phyloP scores from a whole-genome alignment of 2,888 invertebrate species.

The Diaperis boleti region DNA sequence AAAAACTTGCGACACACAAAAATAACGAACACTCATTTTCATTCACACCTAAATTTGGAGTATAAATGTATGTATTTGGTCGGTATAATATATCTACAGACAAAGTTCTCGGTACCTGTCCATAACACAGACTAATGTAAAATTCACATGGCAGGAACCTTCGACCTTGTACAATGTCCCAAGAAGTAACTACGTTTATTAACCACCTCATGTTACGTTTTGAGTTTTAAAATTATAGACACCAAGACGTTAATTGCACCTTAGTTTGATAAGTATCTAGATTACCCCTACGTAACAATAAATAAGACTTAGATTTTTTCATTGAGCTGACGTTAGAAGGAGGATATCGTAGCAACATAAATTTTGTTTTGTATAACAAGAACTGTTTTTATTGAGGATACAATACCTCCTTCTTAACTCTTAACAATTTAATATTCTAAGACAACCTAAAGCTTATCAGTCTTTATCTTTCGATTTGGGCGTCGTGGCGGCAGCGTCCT shows the following conservation, averaged over 20 bases:
- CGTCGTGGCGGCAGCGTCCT: slow-evolving; percentile 66
- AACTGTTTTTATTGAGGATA: slow-evolving; percentile 9
- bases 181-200: neutral
- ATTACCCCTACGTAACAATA: slow-evolving; percentile 35
- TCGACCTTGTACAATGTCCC: neutral
- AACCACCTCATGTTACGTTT: slow-evolving; percentile 1
- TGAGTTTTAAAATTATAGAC: neutral
- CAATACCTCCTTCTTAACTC: slow-evolving; percentile 33
- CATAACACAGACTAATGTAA: slow-evolving; percentile 7
- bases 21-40: slow-evolving; percentile 24
- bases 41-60: neutral
- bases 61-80: slow-evolving; percentile 33
- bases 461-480: slow-evolving; percentile 51
- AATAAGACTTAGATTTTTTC: slow-evolving; percentile 43
- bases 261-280: slow-evolving; percentile 12
- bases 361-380: neutral
- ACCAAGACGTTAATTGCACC: neutral
- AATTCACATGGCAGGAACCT: slow-evolving; percentile 4
- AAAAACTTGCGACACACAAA: slow-evolving; percentile 24
- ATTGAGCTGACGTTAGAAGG: slow-evolving; percentile 37
- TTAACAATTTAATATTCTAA: slow-evolving; percentile 32
- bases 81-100: slow-evolving; percentile 33
- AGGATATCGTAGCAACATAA: slow-evolving; percentile 2
- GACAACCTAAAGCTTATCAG: slow-evolving; percentile 44
- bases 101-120: slow-evolving; percentile 10